Conservation (phyloP, 2,888 invertebrate species). For the Meganola albula region DNA sequence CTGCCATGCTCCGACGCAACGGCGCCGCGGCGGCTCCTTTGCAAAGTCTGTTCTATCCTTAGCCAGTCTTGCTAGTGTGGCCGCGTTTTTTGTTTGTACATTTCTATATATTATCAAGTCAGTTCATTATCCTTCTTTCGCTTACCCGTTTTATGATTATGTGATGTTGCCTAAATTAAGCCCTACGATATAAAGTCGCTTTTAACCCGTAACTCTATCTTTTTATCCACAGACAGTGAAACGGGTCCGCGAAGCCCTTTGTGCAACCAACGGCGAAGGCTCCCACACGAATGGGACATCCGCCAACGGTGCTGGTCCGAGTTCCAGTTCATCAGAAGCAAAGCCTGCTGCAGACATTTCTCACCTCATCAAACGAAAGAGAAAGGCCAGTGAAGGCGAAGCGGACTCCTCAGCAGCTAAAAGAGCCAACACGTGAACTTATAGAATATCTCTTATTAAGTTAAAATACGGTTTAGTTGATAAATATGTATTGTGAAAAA, state of each 20-base stretch:
- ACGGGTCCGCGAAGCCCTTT: constrained; percentile 55
- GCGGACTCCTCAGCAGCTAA: constrained; percentile 78
- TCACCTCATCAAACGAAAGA: constrained; percentile 87
- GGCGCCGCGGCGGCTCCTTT: no score
- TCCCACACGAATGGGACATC: constrained; percentile 18
- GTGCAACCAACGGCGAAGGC: constrained; percentile 46
- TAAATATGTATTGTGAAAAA: no score
- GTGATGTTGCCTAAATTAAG: no score
- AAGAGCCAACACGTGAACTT: constrained; percentile 66
- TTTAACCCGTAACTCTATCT: not conserved
- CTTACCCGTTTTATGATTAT: no score
- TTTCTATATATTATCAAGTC: no score
- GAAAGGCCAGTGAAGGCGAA: constrained; percentile 82
- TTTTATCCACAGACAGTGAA: constrained; percentile 53
- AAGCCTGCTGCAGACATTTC: constrained; percentile 87
- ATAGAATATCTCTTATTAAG: no score
- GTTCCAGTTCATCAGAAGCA: constrained; percentile 45
- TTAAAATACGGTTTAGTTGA: no score
- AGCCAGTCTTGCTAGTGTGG: no score
- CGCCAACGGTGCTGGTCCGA: constrained; percentile 31
- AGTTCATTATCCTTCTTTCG: no score
- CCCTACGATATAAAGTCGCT: not conserved
- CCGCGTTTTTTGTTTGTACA: no score
- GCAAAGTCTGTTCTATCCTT: no score
- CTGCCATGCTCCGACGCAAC: no score